Evolutionary conservation across 2,888 invertebrate genomes (phyloP), one percentile per base, ranked within the genome.

Genomic region (Ommatoiulus sabulosus): DNA sequence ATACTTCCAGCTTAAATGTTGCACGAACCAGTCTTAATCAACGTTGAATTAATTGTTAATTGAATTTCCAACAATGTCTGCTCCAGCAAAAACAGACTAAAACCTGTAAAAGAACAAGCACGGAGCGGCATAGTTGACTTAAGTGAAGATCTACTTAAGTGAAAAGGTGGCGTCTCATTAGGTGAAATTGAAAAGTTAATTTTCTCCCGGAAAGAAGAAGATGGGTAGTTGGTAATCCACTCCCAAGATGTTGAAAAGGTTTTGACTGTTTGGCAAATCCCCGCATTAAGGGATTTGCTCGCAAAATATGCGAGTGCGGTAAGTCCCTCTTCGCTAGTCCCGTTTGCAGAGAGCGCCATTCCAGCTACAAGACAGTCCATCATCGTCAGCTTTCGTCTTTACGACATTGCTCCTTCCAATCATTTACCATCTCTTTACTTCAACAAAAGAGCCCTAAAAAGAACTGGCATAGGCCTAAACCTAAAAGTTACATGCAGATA

Each of bases 211-310:
- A 85, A 85, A 85, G 85, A 85, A 85, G 20, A 44, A n/a, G 44
- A 85, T 44, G 72, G 85, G 85, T 44, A 46, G 44, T 44, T 85
- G 44, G 44, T 85, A 87, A 87, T 87, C 87, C 87, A 46, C 57
- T 52, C 87, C 57, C 87, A 87, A 87, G 87, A 87, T 87, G 87
- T 87, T 87, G 87, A 87, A 87, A 87, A 46, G 46, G 87, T 52
- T 48, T 87, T 87, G 87, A 87, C 87, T 87, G 87, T 48, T 87
- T 87, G 87, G 48, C 87, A 87, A 87, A 87, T 87, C 87, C 87
- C 24, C 52, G 43, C 46, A 87, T 87, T 87, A 87, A 35, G 52
- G 46, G 87, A 44, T 87, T 87, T 85, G 85, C 46, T 85, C 85
- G 46, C 72, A 85, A 85, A 85, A 85, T 85, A 85, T 85, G 85